These are phyloP conservation scores for Urocolius indicus DNA, from an alignment of 2,113 vertebrate species.

Conservation along the genomic window DNA sequence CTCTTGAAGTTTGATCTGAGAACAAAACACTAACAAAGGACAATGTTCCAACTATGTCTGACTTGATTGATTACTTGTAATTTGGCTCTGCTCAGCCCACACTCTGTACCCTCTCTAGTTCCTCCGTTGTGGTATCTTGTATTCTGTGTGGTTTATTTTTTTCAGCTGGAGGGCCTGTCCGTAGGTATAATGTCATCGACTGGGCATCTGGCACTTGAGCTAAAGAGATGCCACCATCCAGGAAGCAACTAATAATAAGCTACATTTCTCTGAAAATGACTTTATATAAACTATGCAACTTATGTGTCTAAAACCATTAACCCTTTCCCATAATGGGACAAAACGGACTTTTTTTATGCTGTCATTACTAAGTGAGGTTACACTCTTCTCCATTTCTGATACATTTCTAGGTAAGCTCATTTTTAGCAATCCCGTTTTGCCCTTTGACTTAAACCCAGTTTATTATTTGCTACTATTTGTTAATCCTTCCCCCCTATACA, in stretches of 20 bases:
- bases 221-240: not conserved
- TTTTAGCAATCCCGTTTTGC: not conserved
- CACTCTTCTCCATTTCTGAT: not conserved
- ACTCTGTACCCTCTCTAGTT: not conserved
- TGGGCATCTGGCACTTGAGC: not conserved
- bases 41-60: not conserved
- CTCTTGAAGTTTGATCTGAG: not conserved
- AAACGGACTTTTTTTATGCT: not conserved
- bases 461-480: not conserved
- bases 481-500: not conserved
- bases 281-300: not conserved
- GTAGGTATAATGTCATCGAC: not conserved
- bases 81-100: not conserved
- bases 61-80: rapidly evolving
- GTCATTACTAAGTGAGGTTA: not conserved
- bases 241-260: not conserved
- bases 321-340: not conserved
- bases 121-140: not conserved
- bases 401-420: not conserved
- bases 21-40: not conserved
- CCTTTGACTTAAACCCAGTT: not conserved
- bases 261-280: not conserved
- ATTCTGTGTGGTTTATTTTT: not conserved
- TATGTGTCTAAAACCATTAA: not conserved
- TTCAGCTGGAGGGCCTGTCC: not conserved